Base-by-base conservation (phyloP, 2,888 invertebrate genomes). In the Microctonus brassicae region DNA sequence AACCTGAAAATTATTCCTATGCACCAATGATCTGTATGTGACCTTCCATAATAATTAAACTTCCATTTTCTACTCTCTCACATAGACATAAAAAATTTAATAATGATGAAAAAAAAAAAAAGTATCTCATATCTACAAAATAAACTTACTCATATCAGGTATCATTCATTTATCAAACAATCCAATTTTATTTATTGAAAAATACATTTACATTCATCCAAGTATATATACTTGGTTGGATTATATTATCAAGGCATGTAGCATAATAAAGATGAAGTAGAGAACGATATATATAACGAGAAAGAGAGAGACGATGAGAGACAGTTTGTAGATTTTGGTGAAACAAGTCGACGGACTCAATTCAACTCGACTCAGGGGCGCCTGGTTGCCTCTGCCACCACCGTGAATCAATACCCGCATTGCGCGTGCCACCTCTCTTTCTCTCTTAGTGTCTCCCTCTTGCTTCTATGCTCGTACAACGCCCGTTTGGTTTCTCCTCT, bases 361-460 rank as follows among this genome's bases (percentile, higher is more conserved):
- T 73, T 82, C 80, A 79, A 76, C 73, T 82, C 80, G 88, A 88
- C 88, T 88, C 85, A 85, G 84, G 89, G 88, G 77, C 77, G 89
- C 89, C 89, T 90, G 89, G 88, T 88, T 89, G 87, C 89, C 89
- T 89, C 88, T 87, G 88, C 87, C 89, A 87, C 88, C 84, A 80
- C 83, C 84, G 86, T 88, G 89, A 89, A 86, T 87, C 87, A 86
- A 87, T 86, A 86, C 86, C 87, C 87, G 86, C 87, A 86, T 87
- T 87, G 86, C 87, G 86, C 87, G 86, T 87, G 86, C 86, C 86
- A 83, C 83, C 85, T 82, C 83, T 81, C 84, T 82, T 89, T 83
- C 90, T 90, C 57, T 57, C 67, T 24, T 9, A 17, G 34, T 36
- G n/a, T 73, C 71, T 88, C 89, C 88, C 88, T 88, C 88, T 82